A percentile compares a stretch with the other conserved stretches of the same genome.
These are phyloP conservation scores for Lasioglossum marginatum DNA, from an alignment of 2,888 invertebrate genomes.

Conservation along the genomic window DNA sequence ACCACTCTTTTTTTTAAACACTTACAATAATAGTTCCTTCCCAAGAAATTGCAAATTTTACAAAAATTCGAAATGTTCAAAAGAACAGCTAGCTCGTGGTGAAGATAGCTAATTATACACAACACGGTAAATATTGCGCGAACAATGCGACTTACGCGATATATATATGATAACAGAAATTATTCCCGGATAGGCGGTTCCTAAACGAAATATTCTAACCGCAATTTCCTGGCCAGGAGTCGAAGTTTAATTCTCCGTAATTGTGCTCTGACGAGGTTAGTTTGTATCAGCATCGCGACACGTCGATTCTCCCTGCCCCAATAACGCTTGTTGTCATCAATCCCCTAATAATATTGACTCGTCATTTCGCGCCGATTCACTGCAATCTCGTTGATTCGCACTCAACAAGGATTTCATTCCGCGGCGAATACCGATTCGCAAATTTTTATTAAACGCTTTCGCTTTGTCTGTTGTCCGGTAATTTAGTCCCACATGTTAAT, in stretches of 20 bases:
- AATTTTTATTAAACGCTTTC: neutral
- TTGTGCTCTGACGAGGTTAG: neutral
- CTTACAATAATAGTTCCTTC: too few relatives aligned
- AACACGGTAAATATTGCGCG: too few relatives aligned
- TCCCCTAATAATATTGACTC: neutral
- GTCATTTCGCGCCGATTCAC: neutral
- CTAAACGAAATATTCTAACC: neutral
- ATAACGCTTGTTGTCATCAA: constrained; percentile 3
- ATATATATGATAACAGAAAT: neutral
- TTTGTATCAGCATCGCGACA: neutral
- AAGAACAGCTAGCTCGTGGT: too few relatives aligned
- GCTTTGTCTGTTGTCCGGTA: neutral
- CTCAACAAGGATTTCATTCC: neutral
- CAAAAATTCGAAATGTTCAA: too few relatives aligned
- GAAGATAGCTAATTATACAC: neutral
- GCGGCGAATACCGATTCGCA: neutral
- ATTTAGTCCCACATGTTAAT: neutral
- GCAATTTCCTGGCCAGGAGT: neutral
- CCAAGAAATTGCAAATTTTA: too few relatives aligned
- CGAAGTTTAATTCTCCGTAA: neutral
- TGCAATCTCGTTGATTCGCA: neutral
- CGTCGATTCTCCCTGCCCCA: neutral
- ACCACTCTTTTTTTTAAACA: too few relatives aligned
- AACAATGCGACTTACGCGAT: too few relatives aligned
- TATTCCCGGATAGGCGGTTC: neutral